Evolutionary conservation across 2,797 vertebrate genomes (phyloP).

Genomic region (Pelobates cultripes): DNA sequence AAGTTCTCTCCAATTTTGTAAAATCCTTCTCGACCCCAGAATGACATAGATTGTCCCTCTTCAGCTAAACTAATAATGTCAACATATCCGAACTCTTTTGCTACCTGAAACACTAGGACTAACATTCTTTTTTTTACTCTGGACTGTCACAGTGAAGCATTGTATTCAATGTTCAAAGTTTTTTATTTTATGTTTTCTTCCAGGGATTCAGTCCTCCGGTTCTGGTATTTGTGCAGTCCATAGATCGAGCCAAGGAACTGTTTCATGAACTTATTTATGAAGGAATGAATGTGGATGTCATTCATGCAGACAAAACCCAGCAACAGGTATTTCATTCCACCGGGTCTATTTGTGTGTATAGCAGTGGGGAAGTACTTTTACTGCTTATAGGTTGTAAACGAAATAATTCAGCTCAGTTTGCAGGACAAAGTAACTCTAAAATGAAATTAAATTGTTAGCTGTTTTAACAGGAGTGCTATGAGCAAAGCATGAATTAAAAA

Average conservation of each 20-base stretch:
- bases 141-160: conserved; percentile 83
- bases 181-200: conserved; percentile 37
- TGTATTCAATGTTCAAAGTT: neutral
- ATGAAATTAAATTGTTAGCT: no score
- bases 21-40: no score
- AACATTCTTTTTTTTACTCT: no score
- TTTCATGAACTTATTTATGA: conserved; percentile 95
- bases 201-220: conserved; percentile 93
- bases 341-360: neutral
- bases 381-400: neutral
- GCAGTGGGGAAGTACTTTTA: neutral
- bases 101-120: no score
- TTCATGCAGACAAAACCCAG: conserved; percentile 94
- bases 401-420: no score
- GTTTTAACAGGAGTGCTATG: no score
- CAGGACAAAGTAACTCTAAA: no score
- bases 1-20: no score
- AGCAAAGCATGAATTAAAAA: no score
- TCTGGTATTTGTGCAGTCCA: conserved; percentile 96
- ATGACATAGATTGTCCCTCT: no score
- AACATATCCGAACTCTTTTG: no score
- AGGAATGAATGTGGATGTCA: conserved; percentile 95
- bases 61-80: no score
- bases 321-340: conserved; percentile 79
- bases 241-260: conserved; percentile 91